phyloP scores from a whole-genome alignment of 2,113 vertebrate genomes.

The Oriolus oriolus region DNA sequence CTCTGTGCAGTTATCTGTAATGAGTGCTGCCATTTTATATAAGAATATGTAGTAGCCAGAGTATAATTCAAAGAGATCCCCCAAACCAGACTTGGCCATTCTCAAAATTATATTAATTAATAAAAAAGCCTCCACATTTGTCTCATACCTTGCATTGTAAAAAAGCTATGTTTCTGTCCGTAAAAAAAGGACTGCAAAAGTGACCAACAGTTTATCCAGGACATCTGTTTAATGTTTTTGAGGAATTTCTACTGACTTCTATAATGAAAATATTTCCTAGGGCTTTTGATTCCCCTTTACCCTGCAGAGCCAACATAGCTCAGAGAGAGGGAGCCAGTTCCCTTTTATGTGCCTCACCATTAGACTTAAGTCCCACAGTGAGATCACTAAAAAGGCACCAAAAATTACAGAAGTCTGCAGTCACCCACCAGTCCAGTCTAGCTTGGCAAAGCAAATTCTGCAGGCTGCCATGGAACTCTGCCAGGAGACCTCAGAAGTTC shows the following conservation, averaged over 20 bases:
- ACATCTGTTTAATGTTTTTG: background rate
- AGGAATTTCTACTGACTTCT: background rate
- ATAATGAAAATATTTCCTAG: background rate
- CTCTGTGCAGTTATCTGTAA: background rate
- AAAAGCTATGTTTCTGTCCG: background rate
- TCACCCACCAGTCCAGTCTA: background rate
- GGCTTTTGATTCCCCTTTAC: background rate
- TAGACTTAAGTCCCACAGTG: background rate
- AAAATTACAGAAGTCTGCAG: background rate
- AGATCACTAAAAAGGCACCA: background rate
- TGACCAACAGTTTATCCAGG: background rate
- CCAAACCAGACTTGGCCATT: background rate
- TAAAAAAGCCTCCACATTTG: fast-evolving
- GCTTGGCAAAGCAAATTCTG: background rate
- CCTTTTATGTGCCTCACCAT: background rate
- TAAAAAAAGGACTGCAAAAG: background rate
- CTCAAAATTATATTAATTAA: background rate
- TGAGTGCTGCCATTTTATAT: background rate
- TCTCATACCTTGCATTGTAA: background rate
- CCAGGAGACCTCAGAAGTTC: background rate
- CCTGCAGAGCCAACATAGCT: background rate
- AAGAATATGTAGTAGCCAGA: background rate
- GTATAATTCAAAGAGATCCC: background rate
- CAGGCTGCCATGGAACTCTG: background rate
- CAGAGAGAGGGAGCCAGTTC: background rate